Conservation (phyloP, 1,140 invertebrate genomes). For the Macrobrachium rosenbergii region DNA sequence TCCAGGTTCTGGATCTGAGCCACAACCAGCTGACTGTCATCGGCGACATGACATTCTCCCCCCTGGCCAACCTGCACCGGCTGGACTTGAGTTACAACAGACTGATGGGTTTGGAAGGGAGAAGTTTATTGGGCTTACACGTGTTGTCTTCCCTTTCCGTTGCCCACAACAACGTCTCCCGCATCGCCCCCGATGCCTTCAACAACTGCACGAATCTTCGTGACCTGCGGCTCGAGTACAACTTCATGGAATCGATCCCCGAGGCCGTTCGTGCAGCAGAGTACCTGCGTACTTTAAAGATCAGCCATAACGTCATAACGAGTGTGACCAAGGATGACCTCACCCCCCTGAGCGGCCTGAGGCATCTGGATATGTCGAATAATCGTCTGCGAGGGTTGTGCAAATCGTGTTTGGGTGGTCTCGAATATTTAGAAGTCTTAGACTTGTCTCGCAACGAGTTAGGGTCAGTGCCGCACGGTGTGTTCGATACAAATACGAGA, state of each 20-base stretch:
- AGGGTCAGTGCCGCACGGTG: conserved; percentile 83
- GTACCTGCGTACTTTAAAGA: conserved; percentile 67
- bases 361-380: conserved; percentile 76
- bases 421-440: conserved; percentile 85
- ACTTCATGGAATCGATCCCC: conserved; percentile 72
- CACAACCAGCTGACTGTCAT: conserved; percentile 79
- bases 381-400: conserved; percentile 79
- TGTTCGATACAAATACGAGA: conserved; percentile 79
- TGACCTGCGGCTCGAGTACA: conserved; percentile 88
- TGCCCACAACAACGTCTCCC: conserved; percentile 86
- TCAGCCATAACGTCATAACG: conserved; percentile 66
- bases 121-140: conserved; percentile 86
- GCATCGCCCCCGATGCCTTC: conserved; percentile 86
- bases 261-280: conserved; percentile 66
- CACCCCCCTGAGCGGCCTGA: conserved; percentile 65
- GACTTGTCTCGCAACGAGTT: conserved; percentile 91
- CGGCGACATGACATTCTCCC: conserved; percentile 80
- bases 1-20: conserved; percentile 88
- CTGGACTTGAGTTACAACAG: conserved; percentile 88
- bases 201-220: conserved; percentile 89
- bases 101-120: conserved; percentile 82
- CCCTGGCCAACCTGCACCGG: conserved; percentile 88
- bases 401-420: conserved; percentile 81
- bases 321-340: conserved; percentile 46
- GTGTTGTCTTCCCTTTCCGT: conserved; percentile 86